Conservation (phyloP, 2,888 invertebrate genomes). For the Apotomis capreana region DNA sequence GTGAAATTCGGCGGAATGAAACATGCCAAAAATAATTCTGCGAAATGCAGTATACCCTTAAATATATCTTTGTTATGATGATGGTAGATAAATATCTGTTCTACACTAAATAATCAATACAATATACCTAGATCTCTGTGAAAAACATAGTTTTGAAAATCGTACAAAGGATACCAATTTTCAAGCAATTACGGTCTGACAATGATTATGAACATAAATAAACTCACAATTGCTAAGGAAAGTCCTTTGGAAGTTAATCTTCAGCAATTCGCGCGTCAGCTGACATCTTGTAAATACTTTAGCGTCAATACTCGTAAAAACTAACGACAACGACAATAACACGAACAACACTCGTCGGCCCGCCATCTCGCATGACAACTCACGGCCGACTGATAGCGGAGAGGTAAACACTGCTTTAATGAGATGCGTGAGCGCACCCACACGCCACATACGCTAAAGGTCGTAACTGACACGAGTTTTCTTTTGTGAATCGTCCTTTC, state of each 20-base stretch:
- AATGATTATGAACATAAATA: neutral
- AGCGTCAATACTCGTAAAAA: conserved; percentile 51
- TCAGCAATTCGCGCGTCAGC: conserved; percentile 85
- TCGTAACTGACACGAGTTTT: neutral
- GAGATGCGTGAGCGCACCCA: conserved; percentile 61
- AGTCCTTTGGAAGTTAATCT: conserved; percentile 85
- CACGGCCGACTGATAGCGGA: conserved; percentile 59
- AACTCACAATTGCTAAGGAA: conserved; percentile 89
- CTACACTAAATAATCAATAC: too few species aligned
- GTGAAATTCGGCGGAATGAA: too few species aligned
- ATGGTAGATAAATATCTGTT: too few species aligned
- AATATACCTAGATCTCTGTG: too few species aligned
- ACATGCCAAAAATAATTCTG: too few species aligned
- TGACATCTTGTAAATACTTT: conserved; percentile 88
- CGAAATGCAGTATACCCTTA: too few species aligned
- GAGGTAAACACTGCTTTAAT: conserved; percentile 46
- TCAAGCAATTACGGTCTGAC: neutral
- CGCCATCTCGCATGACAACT: conserved; percentile 53
- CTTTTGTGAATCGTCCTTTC: neutral
- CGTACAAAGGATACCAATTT: neutral
- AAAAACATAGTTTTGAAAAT: neutral
- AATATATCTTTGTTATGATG: too few species aligned
- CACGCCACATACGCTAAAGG: neutral
- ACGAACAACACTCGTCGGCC: conserved; percentile 44
- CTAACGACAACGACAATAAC: conserved; percentile 53